A percentile compares a stretch with the other conserved stretches of the same genome.
Evolutionary conservation across 2,113 vertebrate species (phyloP).

Genomic region (Oriolus oriolus): DNA sequence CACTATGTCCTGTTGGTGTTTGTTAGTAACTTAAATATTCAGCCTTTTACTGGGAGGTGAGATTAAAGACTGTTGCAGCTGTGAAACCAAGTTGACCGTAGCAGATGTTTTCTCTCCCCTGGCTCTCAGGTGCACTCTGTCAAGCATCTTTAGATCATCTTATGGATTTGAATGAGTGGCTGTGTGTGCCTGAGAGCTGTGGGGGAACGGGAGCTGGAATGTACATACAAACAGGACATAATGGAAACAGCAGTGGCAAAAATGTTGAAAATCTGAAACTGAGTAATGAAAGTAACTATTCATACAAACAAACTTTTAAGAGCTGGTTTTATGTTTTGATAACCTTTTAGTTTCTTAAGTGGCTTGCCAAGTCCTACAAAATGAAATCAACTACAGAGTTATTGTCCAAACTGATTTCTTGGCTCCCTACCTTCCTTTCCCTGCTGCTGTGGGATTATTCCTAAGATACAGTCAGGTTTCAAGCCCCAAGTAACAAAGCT

Average conservation of each 20-base stretch:
- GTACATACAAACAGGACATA: background rate
- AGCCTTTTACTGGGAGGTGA: background rate
- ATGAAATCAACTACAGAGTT: background rate
- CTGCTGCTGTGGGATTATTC: background rate
- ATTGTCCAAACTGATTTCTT: background rate
- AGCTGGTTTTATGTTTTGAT: background rate
- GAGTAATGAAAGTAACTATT: background rate
- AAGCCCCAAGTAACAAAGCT: background rate
- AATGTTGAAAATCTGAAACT: background rate
- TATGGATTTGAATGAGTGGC: background rate
- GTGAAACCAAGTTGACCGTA: background rate
- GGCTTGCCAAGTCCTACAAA: background rate
- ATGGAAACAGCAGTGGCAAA: background rate
- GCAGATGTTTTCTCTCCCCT: background rate
- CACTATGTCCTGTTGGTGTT: background rate
- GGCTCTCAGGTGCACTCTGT: background rate
- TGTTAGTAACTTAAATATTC: background rate
- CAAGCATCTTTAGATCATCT: background rate
- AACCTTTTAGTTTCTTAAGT: background rate
- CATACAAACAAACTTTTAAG: background rate
- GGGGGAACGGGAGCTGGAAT: background rate
- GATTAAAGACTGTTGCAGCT: background rate
- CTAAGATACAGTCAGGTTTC: background rate
- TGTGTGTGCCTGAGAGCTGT: background rate
- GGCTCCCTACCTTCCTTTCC: background rate